These are phyloP conservation scores for Zygaena filipendulae DNA, from an alignment of 2,888 invertebrate genomes.

Conservation along the genomic window DNA sequence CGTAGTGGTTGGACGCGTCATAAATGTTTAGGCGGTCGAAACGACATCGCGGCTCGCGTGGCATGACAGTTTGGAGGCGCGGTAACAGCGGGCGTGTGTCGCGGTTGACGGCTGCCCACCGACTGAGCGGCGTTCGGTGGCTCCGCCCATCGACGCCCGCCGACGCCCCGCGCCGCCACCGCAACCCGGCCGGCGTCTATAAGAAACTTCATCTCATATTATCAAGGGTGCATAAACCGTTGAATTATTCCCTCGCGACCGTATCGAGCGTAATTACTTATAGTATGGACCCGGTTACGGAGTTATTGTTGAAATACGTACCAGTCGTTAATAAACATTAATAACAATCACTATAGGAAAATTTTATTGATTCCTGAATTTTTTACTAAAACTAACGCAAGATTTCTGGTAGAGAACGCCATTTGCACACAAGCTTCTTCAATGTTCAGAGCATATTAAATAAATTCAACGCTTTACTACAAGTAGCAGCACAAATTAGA, in stretches of 20 bases:
- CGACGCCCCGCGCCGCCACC: constrained; percentile 44
- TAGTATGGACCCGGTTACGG: too few relatives aligned
- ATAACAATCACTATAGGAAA: too few relatives aligned
- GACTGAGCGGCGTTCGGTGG: constrained; percentile 47
- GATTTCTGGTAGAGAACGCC: too few relatives aligned
- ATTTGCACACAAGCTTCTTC: too few relatives aligned
- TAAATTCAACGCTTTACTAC: too few relatives aligned
- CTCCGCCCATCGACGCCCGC: constrained; percentile 53
- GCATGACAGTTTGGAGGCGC: constrained; percentile 34
- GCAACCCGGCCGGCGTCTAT: constrained; percentile 40
- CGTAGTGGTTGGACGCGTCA: constrained; percentile 52
- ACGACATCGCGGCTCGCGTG: constrained; percentile 58
- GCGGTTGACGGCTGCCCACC: constrained; percentile 59
- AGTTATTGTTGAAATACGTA: too few relatives aligned
- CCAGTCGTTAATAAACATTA: too few relatives aligned
- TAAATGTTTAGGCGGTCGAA: constrained; percentile 55
- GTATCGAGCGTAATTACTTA: constrained; percentile 36
- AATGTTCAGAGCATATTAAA: too few relatives aligned
- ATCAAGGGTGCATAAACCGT: constrained; percentile 61
- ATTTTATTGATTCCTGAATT: too few relatives aligned
- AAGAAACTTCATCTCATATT: constrained; percentile 63
- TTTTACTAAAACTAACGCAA: too few relatives aligned
- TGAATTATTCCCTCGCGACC: constrained; percentile 53
- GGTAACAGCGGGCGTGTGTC: constrained; percentile 31
- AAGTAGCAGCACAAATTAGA: too few relatives aligned